phyloP scores from a whole-genome alignment of 2,113 vertebrate genomes.

The Ramphastos sulfuratus region DNA sequence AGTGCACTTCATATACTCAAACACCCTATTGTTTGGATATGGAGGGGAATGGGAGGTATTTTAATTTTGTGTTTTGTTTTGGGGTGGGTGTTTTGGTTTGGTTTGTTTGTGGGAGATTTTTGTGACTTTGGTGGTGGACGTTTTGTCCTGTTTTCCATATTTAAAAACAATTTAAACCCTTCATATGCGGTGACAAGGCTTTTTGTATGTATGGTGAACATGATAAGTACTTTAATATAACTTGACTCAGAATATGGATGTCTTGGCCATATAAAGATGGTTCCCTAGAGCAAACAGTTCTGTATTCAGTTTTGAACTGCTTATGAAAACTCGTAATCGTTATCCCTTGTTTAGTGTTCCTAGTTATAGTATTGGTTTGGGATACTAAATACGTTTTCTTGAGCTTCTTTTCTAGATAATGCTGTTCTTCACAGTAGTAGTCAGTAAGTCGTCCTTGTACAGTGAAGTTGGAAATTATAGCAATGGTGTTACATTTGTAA shows the following conservation, averaged over 20 bases:
- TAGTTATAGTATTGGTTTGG: background rate
- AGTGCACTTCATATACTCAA: background rate
- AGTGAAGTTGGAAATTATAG: constrained; percentile 15
- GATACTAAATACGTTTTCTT: constrained; percentile 3
- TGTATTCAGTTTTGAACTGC: background rate
- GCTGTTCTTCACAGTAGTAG: background rate
- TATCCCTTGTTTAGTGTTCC: background rate
- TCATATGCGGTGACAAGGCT: background rate
- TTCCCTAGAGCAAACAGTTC: background rate
- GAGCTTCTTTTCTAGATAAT: constrained; percentile 14
- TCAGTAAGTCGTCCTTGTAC: background rate
- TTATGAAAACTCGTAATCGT: background rate
- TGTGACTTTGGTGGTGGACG: background rate
- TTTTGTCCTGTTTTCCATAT: background rate
- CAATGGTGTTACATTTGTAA: constrained; percentile 10
- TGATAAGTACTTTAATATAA: background rate
- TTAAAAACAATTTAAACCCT: background rate
- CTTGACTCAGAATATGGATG: background rate
- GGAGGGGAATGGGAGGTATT: background rate
- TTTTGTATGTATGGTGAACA: background rate
- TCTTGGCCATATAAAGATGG: background rate
- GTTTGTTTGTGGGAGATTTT: background rate
- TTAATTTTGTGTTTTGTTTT: background rate
- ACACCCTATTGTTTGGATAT: background rate
- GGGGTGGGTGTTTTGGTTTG: background rate